Evolutionary conservation across 2,113 vertebrate species (phyloP), one percentile per base, ranked within the genome.

Genomic region (Genyomyrus donnyi): DNA sequence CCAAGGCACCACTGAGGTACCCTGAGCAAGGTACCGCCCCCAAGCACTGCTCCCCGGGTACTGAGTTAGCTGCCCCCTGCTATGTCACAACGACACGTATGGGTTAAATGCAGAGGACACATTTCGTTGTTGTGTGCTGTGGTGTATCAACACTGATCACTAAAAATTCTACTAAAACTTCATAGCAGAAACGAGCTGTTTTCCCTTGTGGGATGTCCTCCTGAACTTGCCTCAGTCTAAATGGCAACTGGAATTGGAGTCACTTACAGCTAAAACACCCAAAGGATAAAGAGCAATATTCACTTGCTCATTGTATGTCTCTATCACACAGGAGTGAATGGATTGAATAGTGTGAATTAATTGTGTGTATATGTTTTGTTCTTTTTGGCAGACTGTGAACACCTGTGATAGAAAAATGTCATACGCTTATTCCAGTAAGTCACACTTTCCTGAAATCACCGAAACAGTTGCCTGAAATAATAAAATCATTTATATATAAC

Each of bases 361-460:
- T 89, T 77, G 1, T 74, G 88, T 46, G 7, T 66, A 2, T 24
- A 48, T 70, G 24, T 48, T 48, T 27, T 84, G 31, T 86, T 49
- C 15, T 31, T 84, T 77, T 87, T 90, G 24, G 13, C 89, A 90
- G 89, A 46, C 21, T 74, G n/a, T 21, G 48, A 45, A 31, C 31
- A 17, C 45, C 48, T 70, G 31, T 4, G 31, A 2, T 46, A 77
- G 17, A 8, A 80, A 49, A 35, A 90, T 90, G 89, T 77, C 89
- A 3, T 58, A 56, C 6, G 46, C 56, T 62, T 77, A 90, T 27
- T 2, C 46, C 31, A 90, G 46, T 80, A 80, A 80, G 52, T 66
- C 84, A 88, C 39, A 77, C 35, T 19, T 45, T 52, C 45, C 48
- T 46, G 80, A 90, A 88, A 35, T 80, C 74, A 19, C 11, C 0